A percentile compares a stretch with the other conserved stretches of the same genome.
Conservation (phyloP, 2,113 vertebrate species). For the Aramus guarauna region DNA sequence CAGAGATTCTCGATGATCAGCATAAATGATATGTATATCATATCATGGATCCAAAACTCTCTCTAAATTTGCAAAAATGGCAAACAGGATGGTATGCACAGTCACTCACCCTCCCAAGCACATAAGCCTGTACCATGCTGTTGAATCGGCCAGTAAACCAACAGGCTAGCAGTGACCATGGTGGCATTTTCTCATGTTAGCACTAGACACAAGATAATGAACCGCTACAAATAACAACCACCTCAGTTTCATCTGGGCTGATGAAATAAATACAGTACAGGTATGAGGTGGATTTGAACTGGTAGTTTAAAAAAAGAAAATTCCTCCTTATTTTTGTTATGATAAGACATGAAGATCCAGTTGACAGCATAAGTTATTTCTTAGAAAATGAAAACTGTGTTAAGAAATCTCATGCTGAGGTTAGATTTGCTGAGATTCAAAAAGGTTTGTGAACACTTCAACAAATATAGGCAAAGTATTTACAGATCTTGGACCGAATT, state of each 20-base stretch:
- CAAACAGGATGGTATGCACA: accelerated
- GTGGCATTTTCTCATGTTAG: background rate
- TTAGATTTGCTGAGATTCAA: background rate
- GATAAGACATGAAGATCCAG: background rate
- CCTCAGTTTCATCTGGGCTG: background rate
- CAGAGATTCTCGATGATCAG: background rate
- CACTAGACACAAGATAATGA: background rate
- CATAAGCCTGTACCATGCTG: background rate
- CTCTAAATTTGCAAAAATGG: background rate
- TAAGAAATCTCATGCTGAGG: background rate
- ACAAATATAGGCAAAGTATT: background rate
- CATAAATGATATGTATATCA: background rate
- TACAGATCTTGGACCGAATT: background rate
- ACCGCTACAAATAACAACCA: background rate
- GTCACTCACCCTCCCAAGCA: accelerated
- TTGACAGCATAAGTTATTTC: background rate
- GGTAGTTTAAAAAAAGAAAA: background rate
- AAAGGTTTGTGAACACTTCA: background rate
- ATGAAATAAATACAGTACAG: background rate
- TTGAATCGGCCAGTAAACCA: background rate
- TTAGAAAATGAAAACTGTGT: background rate
- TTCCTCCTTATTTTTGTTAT: background rate
- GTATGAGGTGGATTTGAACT: background rate
- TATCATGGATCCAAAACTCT: background rate
- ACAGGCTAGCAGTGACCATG: background rate